Conservation (phyloP, 1,140 invertebrate genomes). For the Drosophila nannoptera region DNA sequence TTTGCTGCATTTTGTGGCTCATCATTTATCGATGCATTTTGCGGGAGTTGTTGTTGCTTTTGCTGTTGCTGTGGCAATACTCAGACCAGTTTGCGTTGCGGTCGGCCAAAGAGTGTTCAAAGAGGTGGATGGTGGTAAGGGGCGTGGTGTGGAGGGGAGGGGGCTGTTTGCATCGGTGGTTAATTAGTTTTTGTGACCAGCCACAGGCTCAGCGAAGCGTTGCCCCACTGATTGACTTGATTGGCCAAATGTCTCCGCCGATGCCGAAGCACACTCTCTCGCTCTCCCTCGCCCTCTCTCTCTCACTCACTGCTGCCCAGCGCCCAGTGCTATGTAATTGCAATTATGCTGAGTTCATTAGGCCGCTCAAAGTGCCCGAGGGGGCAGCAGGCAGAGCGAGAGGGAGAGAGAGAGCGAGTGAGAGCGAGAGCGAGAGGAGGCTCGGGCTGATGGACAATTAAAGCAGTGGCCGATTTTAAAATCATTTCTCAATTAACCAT, state of each 20-base stretch:
- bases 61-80: slow-evolving; percentile 43
- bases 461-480: slow-evolving; percentile 26
- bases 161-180: slow-evolving; percentile 44
- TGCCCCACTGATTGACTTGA: slow-evolving; percentile 59
- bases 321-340: slow-evolving; percentile 55
- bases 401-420: slow-evolving; percentile 14
- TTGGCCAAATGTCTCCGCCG: slow-evolving; percentile 42
- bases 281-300: slow-evolving; percentile 5
- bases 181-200: slow-evolving; percentile 72
- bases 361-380: slow-evolving; percentile 23
- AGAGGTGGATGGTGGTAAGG: neutral
- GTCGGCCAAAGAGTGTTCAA: neutral
- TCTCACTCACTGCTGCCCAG: neutral
- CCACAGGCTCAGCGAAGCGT: slow-evolving; percentile 49
- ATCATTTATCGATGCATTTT: slow-evolving; percentile 72
- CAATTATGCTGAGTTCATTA: slow-evolving; percentile 73
- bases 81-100: slow-evolving; percentile 32
- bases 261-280: neutral
- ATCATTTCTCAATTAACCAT: slow-evolving; percentile 12
- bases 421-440: slow-evolving; percentile 9
- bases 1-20: slow-evolving; percentile 58
- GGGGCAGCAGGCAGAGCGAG: neutral
- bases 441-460: slow-evolving; percentile 14
- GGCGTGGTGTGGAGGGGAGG: neutral
- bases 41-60: slow-evolving; percentile 12